A percentile compares a stretch with the other conserved stretches of the same genome.
phyloP scores from a whole-genome alignment of 2,113 vertebrate species.

The Aleadryas rufinucha region DNA sequence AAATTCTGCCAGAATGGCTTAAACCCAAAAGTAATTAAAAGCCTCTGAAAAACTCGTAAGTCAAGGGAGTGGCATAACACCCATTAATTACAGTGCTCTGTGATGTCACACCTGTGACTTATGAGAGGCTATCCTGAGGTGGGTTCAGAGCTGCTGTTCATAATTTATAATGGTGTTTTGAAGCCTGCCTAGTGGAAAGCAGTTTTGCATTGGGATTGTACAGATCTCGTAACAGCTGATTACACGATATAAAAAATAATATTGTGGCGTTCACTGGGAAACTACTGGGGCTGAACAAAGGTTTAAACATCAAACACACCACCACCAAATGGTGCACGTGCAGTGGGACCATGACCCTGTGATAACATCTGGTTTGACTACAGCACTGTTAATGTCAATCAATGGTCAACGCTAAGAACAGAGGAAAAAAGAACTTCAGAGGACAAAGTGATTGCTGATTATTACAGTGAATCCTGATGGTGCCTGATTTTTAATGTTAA shows the following conservation, averaged over 20 bases:
- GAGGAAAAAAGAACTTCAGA: neutral
- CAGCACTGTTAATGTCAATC: slow-evolving; percentile 1
- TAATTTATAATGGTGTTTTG: slow-evolving; percentile 6
- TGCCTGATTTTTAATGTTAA: neutral
- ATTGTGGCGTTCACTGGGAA: neutral
- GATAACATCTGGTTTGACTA: neutral
- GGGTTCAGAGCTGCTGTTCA: slow-evolving; percentile 11
- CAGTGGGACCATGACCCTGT: neutral
- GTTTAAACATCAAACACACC: neutral
- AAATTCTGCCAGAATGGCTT: slow-evolving; percentile 27
- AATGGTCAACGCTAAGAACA: neutral
- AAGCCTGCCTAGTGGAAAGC: neutral
- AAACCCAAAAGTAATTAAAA: slow-evolving; percentile 45
- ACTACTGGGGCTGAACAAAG: fast-evolving
- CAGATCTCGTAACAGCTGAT: neutral
- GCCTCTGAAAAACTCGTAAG: slow-evolving; percentile 11
- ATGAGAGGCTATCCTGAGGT: neutral
- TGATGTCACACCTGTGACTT: slow-evolving; percentile 40
- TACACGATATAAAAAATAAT: neutral
- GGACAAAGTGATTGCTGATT: neutral
- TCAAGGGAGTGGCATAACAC: slow-evolving; percentile 6
- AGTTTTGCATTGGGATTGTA: neutral
- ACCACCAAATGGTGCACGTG: neutral
- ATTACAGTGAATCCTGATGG: neutral
- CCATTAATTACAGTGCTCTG: slow-evolving; percentile 17